These are phyloP conservation scores for Thinocorus orbignyianus DNA, from an alignment of 2,113 vertebrate species.

Conservation along the genomic window DNA sequence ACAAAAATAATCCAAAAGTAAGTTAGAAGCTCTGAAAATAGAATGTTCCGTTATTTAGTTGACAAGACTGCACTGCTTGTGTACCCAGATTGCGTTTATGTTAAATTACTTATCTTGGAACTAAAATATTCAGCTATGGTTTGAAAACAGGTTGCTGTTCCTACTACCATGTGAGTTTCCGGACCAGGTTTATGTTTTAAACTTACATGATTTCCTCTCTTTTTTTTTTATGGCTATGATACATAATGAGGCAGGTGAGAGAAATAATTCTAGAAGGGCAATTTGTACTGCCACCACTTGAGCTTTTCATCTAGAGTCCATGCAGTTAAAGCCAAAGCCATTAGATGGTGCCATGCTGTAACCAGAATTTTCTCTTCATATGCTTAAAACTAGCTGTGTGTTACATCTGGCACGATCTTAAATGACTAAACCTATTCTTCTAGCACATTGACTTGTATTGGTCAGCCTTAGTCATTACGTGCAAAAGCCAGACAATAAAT, in stretches of 20 bases:
- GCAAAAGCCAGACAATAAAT: slow-evolving; percentile 55
- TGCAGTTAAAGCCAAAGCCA: slow-evolving; percentile 43
- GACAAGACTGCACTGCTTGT: not conserved
- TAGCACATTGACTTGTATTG: slow-evolving; percentile 4
- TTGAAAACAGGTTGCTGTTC: not conserved
- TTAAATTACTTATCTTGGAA: not conserved
- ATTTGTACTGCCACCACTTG: not conserved
- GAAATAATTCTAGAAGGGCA: not conserved
- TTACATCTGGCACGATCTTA: slow-evolving; percentile 19
- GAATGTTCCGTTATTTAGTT: not conserved
- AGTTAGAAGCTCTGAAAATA: not conserved
- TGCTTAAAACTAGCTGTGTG: not conserved
- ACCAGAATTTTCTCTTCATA: slow-evolving; percentile 11
- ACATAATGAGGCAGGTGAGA: not conserved
- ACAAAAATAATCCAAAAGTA: not conserved
- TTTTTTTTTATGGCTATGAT: not conserved
- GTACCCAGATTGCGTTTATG: not conserved
- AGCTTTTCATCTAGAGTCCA: not conserved
- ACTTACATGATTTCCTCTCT: not conserved
- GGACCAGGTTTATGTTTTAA: not conserved
- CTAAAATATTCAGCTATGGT: not conserved
- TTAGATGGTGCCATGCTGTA: slow-evolving; percentile 68
- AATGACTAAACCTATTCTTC: slow-evolving; percentile 62
- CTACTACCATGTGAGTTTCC: not conserved
- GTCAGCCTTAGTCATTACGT: slow-evolving; percentile 62